Evolutionary conservation across 1,140 invertebrate genomes (phyloP).

Genomic region (Lordiphosa mommai): DNA sequence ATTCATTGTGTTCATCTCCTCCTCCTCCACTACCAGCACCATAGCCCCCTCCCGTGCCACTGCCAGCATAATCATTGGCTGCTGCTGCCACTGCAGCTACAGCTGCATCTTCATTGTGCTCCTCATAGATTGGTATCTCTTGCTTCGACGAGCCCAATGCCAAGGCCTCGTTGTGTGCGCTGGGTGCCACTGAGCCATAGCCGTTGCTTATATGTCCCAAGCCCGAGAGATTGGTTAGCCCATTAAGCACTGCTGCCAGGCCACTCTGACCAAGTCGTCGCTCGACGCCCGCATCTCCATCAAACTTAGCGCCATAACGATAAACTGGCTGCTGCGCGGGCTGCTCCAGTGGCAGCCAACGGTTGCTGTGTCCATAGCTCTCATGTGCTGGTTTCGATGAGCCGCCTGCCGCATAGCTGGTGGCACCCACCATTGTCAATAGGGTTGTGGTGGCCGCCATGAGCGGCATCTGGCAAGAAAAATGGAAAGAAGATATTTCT

Average conservation of each 20-base stretch:
- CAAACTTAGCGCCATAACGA: constrained; percentile 22
- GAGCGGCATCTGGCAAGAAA: constrained; percentile 46
- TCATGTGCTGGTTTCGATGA: background rate
- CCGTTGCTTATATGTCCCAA: constrained; percentile 69
- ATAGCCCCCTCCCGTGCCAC: constrained; percentile 9
- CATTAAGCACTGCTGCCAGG: constrained; percentile 54
- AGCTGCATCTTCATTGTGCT: constrained; percentile 71
- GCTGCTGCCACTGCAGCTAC: constrained; percentile 54
- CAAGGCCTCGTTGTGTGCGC: constrained; percentile 45
- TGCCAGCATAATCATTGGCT: constrained; percentile 24
- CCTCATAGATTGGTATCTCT: constrained; percentile 77
- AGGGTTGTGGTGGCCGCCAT: constrained; percentile 49
- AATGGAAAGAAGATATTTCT: constrained; percentile 19
- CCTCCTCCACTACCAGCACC: constrained; percentile 21
- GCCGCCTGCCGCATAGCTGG: constrained; percentile 11
- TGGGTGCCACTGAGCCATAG: constrained; percentile 60
- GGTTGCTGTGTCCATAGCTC: constrained; percentile 45
- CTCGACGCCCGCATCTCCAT: constrained; percentile 12
- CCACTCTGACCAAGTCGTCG: constrained; percentile 23
- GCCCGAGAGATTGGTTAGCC: constrained; percentile 70
- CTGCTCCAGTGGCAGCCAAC: constrained; percentile 50
- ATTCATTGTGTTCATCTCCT: constrained; percentile 32
- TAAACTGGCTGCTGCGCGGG: constrained; percentile 29
- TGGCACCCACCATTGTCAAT: constrained; percentile 35
- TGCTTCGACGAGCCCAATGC: constrained; percentile 54